phyloP scores from a whole-genome alignment of 2,113 vertebrate species.

The Columba livia region DNA sequence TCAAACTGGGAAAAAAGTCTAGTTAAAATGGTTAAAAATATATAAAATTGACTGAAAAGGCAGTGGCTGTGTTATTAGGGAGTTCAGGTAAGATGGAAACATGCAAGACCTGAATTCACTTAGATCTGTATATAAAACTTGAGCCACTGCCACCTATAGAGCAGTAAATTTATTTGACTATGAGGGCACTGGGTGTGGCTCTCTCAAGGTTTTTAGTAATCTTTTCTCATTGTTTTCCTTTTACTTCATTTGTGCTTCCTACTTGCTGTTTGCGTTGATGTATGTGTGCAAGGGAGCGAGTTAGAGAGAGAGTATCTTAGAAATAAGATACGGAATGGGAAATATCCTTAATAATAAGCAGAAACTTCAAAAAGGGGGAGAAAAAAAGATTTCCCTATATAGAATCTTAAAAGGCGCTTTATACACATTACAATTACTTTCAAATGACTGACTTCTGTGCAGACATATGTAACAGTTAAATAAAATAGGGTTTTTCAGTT shows the following conservation, averaged over 20 bases:
- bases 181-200: background rate
- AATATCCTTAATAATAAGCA: background rate
- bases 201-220: background rate
- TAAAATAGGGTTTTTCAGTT: background rate
- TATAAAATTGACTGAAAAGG: background rate
- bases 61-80: background rate
- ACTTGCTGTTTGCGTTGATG: background rate
- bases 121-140: background rate
- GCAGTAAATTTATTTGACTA: background rate
- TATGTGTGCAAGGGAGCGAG: background rate
- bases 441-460: background rate
- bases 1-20: background rate
- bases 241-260: background rate
- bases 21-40: background rate
- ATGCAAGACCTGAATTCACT: background rate
- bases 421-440: background rate
- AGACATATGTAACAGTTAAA: background rate
- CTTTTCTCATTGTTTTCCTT: background rate
- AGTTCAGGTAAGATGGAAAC: background rate
- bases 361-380: background rate
- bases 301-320: background rate
- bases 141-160: fast-evolving
- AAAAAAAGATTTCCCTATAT: background rate
- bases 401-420: background rate
- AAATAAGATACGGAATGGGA: background rate